phyloP scores from a whole-genome alignment of 2,888 invertebrate genomes.

The Oscheius sp. region DNA sequence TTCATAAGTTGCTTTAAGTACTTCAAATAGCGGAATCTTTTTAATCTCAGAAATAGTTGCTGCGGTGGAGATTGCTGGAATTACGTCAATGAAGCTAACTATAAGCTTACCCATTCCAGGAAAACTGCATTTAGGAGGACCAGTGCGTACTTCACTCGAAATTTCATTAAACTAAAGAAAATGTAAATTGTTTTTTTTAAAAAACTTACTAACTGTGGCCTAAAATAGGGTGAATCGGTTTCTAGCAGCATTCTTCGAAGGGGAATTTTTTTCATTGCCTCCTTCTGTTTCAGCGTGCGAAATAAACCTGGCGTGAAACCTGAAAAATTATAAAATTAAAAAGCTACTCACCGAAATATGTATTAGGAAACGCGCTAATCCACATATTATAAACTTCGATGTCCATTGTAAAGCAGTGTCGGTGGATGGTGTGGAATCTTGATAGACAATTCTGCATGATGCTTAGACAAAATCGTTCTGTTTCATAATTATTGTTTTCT shows the following conservation, averaged over 20 bases:
- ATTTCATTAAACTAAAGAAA: slow-evolving; percentile 15
- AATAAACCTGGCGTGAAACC: slow-evolving; percentile 41
- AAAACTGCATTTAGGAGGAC: slow-evolving; percentile 24
- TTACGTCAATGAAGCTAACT: background rate
- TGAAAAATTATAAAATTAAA: slow-evolving; percentile 5
- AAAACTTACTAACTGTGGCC: slow-evolving; percentile 63
- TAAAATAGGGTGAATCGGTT: slow-evolving; percentile 74
- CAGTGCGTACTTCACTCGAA: background rate
- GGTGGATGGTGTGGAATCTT: slow-evolving; percentile 71
- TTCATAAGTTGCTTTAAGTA: slow-evolving; percentile 32
- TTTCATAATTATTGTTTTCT: slow-evolving; percentile 56
- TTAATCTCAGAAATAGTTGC: slow-evolving; percentile 30
- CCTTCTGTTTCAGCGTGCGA: slow-evolving; percentile 37
- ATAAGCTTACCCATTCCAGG: slow-evolving; percentile 37
- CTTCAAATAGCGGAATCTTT: slow-evolving; percentile 28
- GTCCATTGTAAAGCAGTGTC: slow-evolving; percentile 73
- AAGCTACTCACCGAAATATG: slow-evolving; percentile 69
- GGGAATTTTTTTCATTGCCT: slow-evolving; percentile 71
- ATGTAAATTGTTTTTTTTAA: background rate
- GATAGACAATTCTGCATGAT: slow-evolving; percentile 72
- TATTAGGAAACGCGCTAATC: slow-evolving; percentile 71
- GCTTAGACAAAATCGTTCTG: slow-evolving; percentile 71
- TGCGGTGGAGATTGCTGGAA: slow-evolving; percentile 36
- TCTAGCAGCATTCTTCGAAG: slow-evolving; percentile 72
- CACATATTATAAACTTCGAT: slow-evolving; percentile 71